Base-by-base conservation (phyloP, 1,140 invertebrate genomes). In the Dryas iulia region DNA sequence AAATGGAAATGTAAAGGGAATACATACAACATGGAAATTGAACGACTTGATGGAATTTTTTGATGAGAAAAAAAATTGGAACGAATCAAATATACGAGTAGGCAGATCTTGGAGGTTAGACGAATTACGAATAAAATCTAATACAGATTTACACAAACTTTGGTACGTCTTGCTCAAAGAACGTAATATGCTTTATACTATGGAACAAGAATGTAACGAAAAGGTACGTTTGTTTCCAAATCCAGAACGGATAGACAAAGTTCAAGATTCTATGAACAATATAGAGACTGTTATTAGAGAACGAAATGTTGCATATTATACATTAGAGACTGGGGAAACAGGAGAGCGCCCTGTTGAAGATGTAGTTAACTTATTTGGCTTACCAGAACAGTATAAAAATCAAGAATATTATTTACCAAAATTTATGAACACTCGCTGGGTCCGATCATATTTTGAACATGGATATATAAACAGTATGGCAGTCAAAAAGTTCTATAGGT, bases 131-230 rank as follows among this genome's bases (percentile, higher is more conserved):
- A 94, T 99, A 30, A 99, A 99, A 92, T 98, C 97, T 59, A 99
- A 99, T 89, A 93, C 95, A 57, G 99, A 99, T 92, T 94, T 99
- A 53, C 99, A 99, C 81, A 99, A 99, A 93, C 92, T 99, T 63
- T 99, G 99, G 99, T 99, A 95, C 93, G 94, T 99, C 24, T 92
- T 99, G 62, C 89, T 99, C 23, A 99, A 99, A 93, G 99, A 99
- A 92, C 92, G 95, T 65, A 99, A 99, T 87, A 99, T 99, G 98
- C 92, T 99, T 5, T 86, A 98, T 56, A 99, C 99, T 14, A 99
- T 99, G 98, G 96, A 99, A 92, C 93, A 97, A 67, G 96, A 96
- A 81, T 96, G 94, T 81, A 95, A 95, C 58, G 83, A 94, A 68
- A 92, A 95, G 79, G 89, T 86, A 33, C 90, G 94, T 86, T 71